Evolutionary conservation across 2,113 vertebrate species (phyloP).

Genomic region (Petaurus breviceps): DNA sequence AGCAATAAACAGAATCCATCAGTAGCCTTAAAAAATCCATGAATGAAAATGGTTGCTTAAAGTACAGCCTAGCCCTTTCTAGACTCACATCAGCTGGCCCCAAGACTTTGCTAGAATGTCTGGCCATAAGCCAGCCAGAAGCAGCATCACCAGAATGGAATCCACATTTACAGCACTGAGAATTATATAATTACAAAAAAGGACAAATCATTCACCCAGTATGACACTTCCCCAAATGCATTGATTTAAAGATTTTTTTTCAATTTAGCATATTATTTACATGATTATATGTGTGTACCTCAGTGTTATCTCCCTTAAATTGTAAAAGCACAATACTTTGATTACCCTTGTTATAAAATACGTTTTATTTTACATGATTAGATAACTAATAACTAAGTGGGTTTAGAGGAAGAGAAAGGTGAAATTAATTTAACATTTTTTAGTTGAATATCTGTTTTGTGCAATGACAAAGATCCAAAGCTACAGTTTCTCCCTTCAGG

Average conservation of each 20-base stretch:
- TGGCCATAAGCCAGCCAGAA: constrained; percentile 57
- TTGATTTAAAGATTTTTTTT: neutral
- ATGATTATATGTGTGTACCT: neutral
- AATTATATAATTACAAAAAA: constrained; percentile 60
- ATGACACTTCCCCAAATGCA: constrained; percentile 37
- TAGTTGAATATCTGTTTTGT: neutral
- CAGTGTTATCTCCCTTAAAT: constrained; percentile 9
- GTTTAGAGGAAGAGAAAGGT: constrained; percentile 37
- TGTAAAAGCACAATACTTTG: neutral
- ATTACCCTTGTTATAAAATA: neutral
- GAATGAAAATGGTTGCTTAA: constrained; percentile 39
- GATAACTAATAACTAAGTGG: neutral
- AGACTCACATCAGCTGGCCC: constrained; percentile 50
- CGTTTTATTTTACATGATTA: neutral
- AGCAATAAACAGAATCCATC: constrained; percentile 21
- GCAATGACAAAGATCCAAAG: neutral
- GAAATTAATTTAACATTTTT: neutral
- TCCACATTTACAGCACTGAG: constrained; percentile 61
- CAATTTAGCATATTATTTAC: neutral
- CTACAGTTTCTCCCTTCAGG: neutral
- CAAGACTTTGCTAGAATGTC: constrained; percentile 33
- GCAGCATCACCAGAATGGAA: constrained; percentile 73
- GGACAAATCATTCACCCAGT: neutral
- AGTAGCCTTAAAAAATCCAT: constrained; percentile 35
- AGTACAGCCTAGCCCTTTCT: constrained; percentile 28